Base-by-base conservation (phyloP, 2,797 vertebrate genomes). In the Champsocephalus gunnari region DNA sequence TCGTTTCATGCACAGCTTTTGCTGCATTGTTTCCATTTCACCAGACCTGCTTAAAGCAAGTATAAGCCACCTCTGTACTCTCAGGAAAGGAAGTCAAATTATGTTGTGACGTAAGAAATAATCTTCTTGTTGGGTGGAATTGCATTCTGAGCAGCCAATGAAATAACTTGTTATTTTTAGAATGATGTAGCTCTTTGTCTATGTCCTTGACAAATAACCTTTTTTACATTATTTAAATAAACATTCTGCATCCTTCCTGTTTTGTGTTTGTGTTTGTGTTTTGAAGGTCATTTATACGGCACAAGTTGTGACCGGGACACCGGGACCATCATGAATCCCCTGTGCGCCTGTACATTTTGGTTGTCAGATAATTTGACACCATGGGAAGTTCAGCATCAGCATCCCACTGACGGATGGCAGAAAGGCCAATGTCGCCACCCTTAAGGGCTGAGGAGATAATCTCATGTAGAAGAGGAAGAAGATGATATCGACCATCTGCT, bases 401-500 rank as follows among this genome's bases (percentile, higher is more conserved):
- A 44, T 64, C 67, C 62, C 12, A 4, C 44, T 67, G n/a, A 62
- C 47, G 21, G 28, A 64, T 70, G 74, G 48, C 74, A 58, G 69
- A 68, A 76, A 80, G 73, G 76, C 67, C 71, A 65, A 56, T 1
- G 19, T 45, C 10, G 9, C 73, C 66, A 74, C 57, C 63, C 7
- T 5, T 58, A 59, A 66, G 75, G 66, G 71, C 66, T 10, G 16
- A 67, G 61, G 57, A 81, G 77, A 89, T 90, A 92, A 94, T 93
- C 88, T 86, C 85, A 81, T 82, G 78, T 83, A 82, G 75, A 88
- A 90, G 92, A 90, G 73, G 73, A 81, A 87, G 83, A 82, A 79
- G 85, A 88, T 88, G 77, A 92, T 90, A 86, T 89, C 41, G 60
- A 89, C 91, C 92, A 94, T 93, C 91, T 93, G 93, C 85, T 91